Evolutionary conservation across 2,888 invertebrate species (phyloP).

Genomic region (Orgyia antiqua): DNA sequence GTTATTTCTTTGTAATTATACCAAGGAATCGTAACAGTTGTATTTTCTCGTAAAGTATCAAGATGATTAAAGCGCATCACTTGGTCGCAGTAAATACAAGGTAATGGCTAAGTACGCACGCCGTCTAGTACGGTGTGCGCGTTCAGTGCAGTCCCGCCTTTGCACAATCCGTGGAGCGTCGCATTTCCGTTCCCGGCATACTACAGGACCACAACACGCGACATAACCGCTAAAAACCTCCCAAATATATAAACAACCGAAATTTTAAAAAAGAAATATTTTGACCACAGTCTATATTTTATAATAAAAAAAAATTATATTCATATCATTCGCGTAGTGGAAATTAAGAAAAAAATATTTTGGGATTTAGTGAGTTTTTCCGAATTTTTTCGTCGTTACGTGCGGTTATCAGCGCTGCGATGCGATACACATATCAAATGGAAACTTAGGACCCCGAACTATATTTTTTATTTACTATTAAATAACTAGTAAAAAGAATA

Average conservation of each 20-base stretch:
- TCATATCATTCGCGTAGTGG: constrained; percentile 40
- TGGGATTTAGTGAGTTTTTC: constrained; percentile 61
- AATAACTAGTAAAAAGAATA: constrained; percentile 45
- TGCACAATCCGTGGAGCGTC: constrained; percentile 75
- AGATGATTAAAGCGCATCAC: constrained; percentile 38
- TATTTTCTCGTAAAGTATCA: constrained; percentile 43
- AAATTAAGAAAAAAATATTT: constrained; percentile 33
- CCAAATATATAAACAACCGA: constrained; percentile 50
- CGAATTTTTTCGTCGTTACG: constrained; percentile 30
- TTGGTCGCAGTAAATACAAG: constrained; percentile 76
- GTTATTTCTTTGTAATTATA: too few species aligned
- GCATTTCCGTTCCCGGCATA: constrained; percentile 65
- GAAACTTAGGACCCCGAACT: constrained; percentile 74
- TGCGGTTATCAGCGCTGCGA: constrained; percentile 42
- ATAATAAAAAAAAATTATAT: constrained; percentile 48
- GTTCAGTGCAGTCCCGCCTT: constrained; percentile 76
- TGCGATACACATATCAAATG: constrained; percentile 70
- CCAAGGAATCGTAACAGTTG: too few species aligned
- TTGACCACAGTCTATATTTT: constrained; percentile 68
- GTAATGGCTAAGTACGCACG: constrained; percentile 79
- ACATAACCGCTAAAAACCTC: constrained; percentile 66
- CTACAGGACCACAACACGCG: constrained; percentile 64
- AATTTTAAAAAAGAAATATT: constrained; percentile 41
- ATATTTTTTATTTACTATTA: constrained; percentile 51
- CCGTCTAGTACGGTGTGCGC: constrained; percentile 75